Evolutionary conservation across 2,888 invertebrate species (phyloP), one percentile per base, ranked within the genome.

Genomic region (Athetis lepigone): DNA sequence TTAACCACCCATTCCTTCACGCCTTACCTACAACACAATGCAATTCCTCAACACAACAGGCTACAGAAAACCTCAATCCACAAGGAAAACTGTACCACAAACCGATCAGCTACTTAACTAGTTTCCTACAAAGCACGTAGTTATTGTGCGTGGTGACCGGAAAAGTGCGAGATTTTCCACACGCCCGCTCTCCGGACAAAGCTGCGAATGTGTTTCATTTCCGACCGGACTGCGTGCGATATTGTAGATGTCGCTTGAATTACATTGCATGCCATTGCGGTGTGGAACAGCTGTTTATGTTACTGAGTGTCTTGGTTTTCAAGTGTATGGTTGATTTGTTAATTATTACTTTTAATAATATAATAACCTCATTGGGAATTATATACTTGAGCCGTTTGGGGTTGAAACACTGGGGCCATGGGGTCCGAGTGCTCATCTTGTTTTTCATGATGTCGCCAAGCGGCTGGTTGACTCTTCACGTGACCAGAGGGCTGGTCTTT

Each of bases 91-190:
- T 21, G 3, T 19, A 25, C 19, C 8, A 19, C 16, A 36, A 52
- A 5, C 9, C 6, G 16, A 59, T 46, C 25, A 45, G 43, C 45
- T 46, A 29, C 8, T 16, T 18, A 68, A 75, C 39, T 55, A 55
- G 45, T 61, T 39, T 11, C 55, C 21, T 29, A 61, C 55, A 50
- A 42, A 43, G 25, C 16, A 42, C 52, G 39, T 16, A 39, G 29
- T 46, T 55, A 63, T 23, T n/a, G 72, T 47, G 77, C 57, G 74
- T 56, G 25, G 50, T 62, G 64, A 65, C 77, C 77, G 74, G 77
- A 58, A 77, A 73, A 61, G 45, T 62, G 45, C 16, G 57, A 49
- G 42, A 73, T 73, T 59, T 66, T 52, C 61, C 73, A 54, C 7
- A 11, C n/a, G 37, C 46, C 64, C 56, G 66, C 19, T 21, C 29